phyloP scores from a whole-genome alignment of 2,888 invertebrate species.

The Anaspis maculata region DNA sequence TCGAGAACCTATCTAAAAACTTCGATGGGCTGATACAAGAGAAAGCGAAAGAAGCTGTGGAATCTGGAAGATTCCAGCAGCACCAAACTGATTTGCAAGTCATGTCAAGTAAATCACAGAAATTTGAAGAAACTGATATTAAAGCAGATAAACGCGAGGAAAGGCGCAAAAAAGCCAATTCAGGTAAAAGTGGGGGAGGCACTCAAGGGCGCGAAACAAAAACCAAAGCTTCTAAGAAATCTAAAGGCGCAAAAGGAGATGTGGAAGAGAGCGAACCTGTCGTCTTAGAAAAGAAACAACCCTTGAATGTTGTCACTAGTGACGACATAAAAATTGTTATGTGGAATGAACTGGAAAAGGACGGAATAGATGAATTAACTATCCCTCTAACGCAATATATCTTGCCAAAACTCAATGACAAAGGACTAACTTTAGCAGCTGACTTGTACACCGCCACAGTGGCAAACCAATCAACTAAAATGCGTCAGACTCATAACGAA shows the following conservation, averaged over 20 bases:
- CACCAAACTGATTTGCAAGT: conserved; percentile 60
- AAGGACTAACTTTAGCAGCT: conserved; percentile 59
- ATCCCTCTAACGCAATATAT: conserved; percentile 61
- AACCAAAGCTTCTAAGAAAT: conserved; percentile 88
- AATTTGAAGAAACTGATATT: conserved; percentile 34
- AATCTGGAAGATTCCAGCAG: conserved; percentile 68
- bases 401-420: conserved; percentile 62
- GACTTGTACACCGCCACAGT: conserved; percentile 65
- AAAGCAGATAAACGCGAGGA: conserved; percentile 76
- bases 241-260: conserved; percentile 58
- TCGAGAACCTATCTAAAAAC: conserved; percentile 58
- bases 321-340: conserved; percentile 65
- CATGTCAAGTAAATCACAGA: conserved; percentile 17
- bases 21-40: conserved; percentile 57
- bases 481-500: conserved; percentile 72
- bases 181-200: conserved; percentile 86
- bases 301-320: conserved; percentile 55
- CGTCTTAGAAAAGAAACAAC: conserved; percentile 46
- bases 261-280: conserved; percentile 56
- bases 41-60: conserved; percentile 60
- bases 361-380: conserved; percentile 64
- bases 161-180: conserved; percentile 75
- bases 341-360: conserved; percentile 53
- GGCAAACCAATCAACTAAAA: conserved; percentile 58
- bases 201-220: conserved; percentile 91